Evolutionary conservation across 1,140 invertebrate species (phyloP), one percentile per base, ranked within the genome.

Genomic region (Zaprionus davidi): DNA sequence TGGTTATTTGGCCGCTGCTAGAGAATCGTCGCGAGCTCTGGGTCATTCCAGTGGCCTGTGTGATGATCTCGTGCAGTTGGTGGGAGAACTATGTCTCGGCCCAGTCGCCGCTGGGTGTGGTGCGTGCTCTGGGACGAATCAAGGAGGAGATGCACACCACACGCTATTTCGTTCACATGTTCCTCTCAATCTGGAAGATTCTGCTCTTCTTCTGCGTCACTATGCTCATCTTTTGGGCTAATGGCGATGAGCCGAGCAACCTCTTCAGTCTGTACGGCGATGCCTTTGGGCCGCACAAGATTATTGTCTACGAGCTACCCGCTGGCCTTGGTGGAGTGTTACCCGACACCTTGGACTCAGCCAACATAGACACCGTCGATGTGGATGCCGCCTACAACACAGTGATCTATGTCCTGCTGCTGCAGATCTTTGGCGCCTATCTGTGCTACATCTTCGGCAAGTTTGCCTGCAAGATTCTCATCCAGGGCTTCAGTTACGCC

Each of bases 31-130:
- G 95, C 1, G 94, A 95, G 63, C 90, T 97, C 24, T 98, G 97
- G 97, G 94, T 98, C 7, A 96, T 98, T 63, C 98, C 98, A 1
- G 93, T 97, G 0, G 94, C 97, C 1, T 94, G 98, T 7, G 93
- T 99, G 41, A 95, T 98, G 49, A 96, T 98, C 46, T 99, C 98
- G 3, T 95, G 97, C 31, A 96, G 97, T 26, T 99, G 98, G 97
- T 99, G 98, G 98, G 98, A 99, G 93, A 99, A 99, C 93, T 99
- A 97, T 90, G 97, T 98, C 0, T 97, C 97, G 28, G 95, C 95
- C 75, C 95, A 96, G 64, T 98, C 97, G 75, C 95, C 96, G 0
- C 95, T 98, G 69, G 95, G 96, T 94, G 93, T 97, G 55, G 96
- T 98, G 22, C 96, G 96, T 84, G 95, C 95, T n/a, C 93, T 98